These are phyloP conservation scores for Cyanoliseus patagonus DNA, from an alignment of 2,113 vertebrate species.

Conservation along the genomic window DNA sequence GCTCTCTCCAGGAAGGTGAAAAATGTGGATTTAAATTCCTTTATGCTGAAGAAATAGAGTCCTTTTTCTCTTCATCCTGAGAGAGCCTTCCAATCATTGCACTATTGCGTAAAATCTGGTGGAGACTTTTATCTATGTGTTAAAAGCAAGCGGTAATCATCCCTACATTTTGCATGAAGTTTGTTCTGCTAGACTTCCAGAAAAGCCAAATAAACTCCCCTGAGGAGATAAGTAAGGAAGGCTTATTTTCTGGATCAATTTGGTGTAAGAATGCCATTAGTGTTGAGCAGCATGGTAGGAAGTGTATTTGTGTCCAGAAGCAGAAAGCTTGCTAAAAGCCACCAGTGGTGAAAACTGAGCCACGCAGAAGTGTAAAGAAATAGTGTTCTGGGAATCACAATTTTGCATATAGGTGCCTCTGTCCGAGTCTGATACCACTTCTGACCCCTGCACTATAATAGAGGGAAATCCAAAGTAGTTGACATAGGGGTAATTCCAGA, in stretches of 20 bases:
- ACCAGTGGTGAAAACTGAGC: background rate
- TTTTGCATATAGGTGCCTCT: background rate
- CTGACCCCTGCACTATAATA: background rate
- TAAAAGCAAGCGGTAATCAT: background rate
- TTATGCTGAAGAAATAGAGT: background rate
- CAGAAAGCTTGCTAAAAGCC: background rate
- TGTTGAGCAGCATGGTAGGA: background rate
- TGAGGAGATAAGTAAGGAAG: background rate
- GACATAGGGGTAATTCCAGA: background rate
- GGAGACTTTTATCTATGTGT: background rate
- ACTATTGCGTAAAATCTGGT: background rate
- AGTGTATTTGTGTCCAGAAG: background rate
- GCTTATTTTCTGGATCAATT: background rate
- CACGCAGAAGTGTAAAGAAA: background rate
- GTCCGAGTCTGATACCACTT: background rate
- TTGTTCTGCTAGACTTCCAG: background rate
- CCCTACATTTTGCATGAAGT: background rate
- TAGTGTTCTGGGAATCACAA: fast-evolving
- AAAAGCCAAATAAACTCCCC: background rate
- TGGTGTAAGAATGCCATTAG: background rate
- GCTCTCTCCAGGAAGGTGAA: background rate
- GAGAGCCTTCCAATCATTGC: background rate
- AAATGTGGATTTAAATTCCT: background rate
- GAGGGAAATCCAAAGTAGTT: fast-evolving
- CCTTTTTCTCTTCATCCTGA: background rate